A percentile compares a stretch with the other conserved stretches of the same genome.
Evolutionary conservation across 2,888 invertebrate species (phyloP).

Genomic region (Drosophila rubida): DNA sequence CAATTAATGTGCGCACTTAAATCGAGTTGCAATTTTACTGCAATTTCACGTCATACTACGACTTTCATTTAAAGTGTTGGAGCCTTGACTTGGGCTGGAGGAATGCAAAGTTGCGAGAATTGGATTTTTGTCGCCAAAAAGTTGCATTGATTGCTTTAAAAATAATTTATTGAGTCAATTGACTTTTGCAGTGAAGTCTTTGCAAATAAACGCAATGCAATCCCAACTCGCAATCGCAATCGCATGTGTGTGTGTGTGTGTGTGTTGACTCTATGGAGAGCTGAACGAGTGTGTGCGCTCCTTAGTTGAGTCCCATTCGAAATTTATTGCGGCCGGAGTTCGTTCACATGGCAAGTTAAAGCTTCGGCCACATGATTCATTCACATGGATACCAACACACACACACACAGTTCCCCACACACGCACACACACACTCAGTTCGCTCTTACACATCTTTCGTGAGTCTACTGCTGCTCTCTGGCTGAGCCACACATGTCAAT

Average conservation of each 20-base stretch:
- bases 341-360: conserved; percentile 77
- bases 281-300: conserved; percentile 47
- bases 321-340: conserved; percentile 79
- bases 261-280: conserved; percentile 64
- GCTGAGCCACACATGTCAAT: conserved; percentile 75
- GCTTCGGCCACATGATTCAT: conserved; percentile 74
- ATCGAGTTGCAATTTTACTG: background rate
- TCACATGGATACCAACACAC: conserved; percentile 45
- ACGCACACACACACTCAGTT: conserved; percentile 5
- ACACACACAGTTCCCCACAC: conserved; percentile 7
- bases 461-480: conserved; percentile 54
- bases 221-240: conserved; percentile 64
- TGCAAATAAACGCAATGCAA: conserved; percentile 79
- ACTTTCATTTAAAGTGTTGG: background rate
- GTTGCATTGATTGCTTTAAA: conserved; percentile 78
- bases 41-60: background rate
- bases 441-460: conserved; percentile 10
- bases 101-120: conserved; percentile 49
- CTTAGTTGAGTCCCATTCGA: conserved; percentile 70
- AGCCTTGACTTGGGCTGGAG: background rate
- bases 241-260: conserved; percentile 37
- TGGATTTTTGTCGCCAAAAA: conserved; percentile 71
- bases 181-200: conserved; percentile 74
- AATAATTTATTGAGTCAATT: conserved; percentile 82
- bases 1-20: conserved; percentile 40